Evolutionary conservation across 2,113 vertebrate genomes (phyloP).

Genomic region (Cyanoderma ruficeps): DNA sequence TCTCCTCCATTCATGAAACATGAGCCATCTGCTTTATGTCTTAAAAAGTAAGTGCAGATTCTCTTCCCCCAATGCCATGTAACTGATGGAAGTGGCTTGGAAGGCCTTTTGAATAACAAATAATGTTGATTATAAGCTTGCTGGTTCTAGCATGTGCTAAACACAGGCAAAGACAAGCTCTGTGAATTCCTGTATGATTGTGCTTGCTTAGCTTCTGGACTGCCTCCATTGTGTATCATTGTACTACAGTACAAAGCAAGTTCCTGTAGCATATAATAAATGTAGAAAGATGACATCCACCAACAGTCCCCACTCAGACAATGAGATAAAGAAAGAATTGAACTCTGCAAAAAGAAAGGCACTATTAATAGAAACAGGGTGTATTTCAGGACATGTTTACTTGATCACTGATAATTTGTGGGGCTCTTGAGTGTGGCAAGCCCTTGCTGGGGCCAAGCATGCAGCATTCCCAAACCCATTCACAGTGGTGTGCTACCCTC

Average conservation of each 20-base stretch:
- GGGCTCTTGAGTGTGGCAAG: neutral
- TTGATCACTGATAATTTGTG: neutral
- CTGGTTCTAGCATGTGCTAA: neutral
- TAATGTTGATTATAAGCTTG: neutral
- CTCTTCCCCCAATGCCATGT: neutral
- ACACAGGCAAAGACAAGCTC: neutral
- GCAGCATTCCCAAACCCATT: neutral
- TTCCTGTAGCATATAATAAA: neutral
- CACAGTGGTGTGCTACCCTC: neutral
- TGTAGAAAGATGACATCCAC: neutral
- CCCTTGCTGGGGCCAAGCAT: neutral
- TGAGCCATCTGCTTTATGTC: neutral
- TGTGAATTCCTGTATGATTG: neutral
- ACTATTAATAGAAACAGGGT: neutral
- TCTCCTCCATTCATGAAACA: neutral
- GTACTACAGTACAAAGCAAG: neutral
- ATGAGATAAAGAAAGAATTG: neutral
- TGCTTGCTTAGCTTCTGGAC: neutral
- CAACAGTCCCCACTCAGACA: neutral
- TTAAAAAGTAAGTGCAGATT: neutral
- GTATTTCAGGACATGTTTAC: neutral
- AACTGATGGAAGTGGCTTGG: neutral
- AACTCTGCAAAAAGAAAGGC: neutral
- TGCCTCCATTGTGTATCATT: neutral
- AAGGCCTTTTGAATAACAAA: conserved; percentile 19